Evolutionary conservation across 2,113 vertebrate species (phyloP), one percentile per base, ranked within the genome.

Genomic region (Aphyosemion australe): DNA sequence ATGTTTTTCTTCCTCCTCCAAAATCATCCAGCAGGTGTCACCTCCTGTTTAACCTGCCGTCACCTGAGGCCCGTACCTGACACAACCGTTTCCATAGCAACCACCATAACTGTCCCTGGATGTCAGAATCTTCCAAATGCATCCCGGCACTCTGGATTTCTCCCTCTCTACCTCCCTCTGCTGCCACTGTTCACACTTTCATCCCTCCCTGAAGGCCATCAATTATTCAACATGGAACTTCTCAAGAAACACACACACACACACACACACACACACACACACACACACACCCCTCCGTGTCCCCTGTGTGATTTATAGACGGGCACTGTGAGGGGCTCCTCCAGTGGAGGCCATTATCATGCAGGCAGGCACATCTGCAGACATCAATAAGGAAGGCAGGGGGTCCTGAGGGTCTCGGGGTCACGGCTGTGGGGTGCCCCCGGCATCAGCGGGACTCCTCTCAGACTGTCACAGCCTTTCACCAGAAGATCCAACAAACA

Each of bases 151-250:
- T 75, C n/a, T 8, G 37, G 37, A 39, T 8, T 8, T 13, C 12
- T 65, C 63, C 46, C 21, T 42, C 52, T 74, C 51, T 48, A 58
- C 56, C 61, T 53, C 53, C 58, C 57, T n/a, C 63, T 65, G 53
- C 61, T 53, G 64, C 76, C 62, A 79, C 76, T 72, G 70, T 81
- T 88, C 84, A 67, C 72, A 76, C 86, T 85, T 83, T 86, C 81
- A 87, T 88, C 69, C 73, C 74, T 89, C 87, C 87, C 85, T 57
- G 50, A 71, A 72, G 81, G 50, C 62, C 83, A 90, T 91, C 87
- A 92, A 91, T 91, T 90, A 88, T 91, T 87, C 76, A 92, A 50
- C 37, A 26, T 78, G 62, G 82, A 82, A 61, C 79, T 71, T 70
- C 74, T 73, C 55, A 15, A 64, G 74, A 50, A 58, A 19, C 7